Percentiles rank a stretch among this genome's conserved stretches.
phyloP scores from a whole-genome alignment of 1,140 invertebrate genomes.

The Achatina immaculata region DNA sequence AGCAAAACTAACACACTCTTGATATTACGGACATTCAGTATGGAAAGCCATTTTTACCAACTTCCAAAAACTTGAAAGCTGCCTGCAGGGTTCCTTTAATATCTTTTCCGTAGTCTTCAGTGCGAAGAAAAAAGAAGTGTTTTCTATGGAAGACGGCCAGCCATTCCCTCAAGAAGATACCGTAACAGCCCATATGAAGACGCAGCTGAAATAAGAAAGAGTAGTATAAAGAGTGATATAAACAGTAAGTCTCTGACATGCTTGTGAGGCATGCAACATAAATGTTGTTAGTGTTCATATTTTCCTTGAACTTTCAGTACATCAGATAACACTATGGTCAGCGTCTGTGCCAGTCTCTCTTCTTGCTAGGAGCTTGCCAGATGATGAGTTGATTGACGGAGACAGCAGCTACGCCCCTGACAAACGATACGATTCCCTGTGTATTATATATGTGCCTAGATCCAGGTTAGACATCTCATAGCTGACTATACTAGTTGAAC shows the following conservation, averaged over 20 bases:
- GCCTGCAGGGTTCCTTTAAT: constrained; percentile 10
- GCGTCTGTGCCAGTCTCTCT: neutral
- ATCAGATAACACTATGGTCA: neutral
- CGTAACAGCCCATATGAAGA: constrained; percentile 41
- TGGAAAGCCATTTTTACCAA: constrained; percentile 19
- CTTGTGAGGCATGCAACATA: neutral
- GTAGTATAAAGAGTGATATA: neutral
- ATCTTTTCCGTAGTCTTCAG: constrained; percentile 40
- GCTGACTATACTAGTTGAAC: no score
- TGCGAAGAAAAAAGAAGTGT: constrained; percentile 41
- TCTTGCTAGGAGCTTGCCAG: no score
- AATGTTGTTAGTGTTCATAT: neutral
- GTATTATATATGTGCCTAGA: no score
- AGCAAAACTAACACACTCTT: neutral
- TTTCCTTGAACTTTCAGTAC: neutral
- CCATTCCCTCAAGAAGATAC: constrained; percentile 44
- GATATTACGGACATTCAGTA: neutral
- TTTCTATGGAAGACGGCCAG: constrained; percentile 43
- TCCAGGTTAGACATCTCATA: no score
- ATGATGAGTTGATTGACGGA: no score
- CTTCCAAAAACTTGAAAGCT: constrained; percentile 32
- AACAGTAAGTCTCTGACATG: neutral
- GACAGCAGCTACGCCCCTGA: no score
- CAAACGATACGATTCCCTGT: no score
- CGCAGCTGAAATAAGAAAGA: constrained; percentile 33